Conservation (phyloP, 2,888 invertebrate species). For the Cheilosia scutellata region DNA sequence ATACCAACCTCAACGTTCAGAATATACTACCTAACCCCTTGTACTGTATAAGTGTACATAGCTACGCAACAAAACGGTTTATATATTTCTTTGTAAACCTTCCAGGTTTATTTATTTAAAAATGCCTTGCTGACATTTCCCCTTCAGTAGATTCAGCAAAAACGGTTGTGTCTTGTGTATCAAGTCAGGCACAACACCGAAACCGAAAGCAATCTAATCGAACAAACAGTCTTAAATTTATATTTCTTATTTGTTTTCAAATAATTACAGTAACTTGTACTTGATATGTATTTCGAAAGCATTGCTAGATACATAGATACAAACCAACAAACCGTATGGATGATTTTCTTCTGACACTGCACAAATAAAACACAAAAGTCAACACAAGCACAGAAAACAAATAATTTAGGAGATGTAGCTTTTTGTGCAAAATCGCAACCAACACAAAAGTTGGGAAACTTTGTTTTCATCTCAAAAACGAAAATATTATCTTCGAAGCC, state of each 20-base stretch:
- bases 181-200: background rate
- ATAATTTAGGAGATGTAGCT: constrained; percentile 51
- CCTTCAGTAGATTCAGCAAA: background rate
- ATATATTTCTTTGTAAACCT: too few relatives aligned
- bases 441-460: constrained; percentile 26
- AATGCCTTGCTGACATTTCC: background rate
- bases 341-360: constrained; percentile 8
- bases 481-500: constrained; percentile 66
- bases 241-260: constrained; percentile 65
- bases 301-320: background rate
- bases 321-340: constrained; percentile 21
- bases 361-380: constrained; percentile 37
- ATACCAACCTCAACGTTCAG: too few relatives aligned
- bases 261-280: constrained; percentile 52
- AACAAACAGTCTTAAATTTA: constrained; percentile 56
- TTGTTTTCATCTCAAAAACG: constrained; percentile 49
- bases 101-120: too few relatives aligned
- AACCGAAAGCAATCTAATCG: constrained; percentile 53
- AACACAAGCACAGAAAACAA: constrained; percentile 27
- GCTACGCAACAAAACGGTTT: too few relatives aligned
- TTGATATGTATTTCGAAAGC: background rate
- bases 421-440: constrained; percentile 17
- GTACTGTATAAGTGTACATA: too few relatives aligned
- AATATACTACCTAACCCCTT: too few relatives aligned
- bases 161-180: background rate